Base-by-base conservation (phyloP, 1,140 invertebrate genomes). In the Ephestia elutella region DNA sequence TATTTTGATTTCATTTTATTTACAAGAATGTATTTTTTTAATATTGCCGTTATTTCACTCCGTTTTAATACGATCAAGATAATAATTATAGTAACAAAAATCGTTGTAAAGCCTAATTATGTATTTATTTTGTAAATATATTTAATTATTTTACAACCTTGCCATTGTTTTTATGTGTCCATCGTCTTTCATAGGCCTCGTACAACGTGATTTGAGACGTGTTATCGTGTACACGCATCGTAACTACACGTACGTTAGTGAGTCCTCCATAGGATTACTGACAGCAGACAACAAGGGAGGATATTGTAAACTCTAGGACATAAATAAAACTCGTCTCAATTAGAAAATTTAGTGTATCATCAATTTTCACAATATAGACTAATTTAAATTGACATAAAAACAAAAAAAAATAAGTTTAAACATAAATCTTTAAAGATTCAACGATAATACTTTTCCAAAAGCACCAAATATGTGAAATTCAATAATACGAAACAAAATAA, bases 301-400 rank as follows among this genome's bases (percentile, higher is more conserved):
- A n/a, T n/a, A n/a, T n/a, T n/a, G n/a, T n/a, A n/a, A 54, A 18
- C 19, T 10, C 11, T 25, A 21, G 54, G 30, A 18, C 2, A 48
- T 25, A 68, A 84, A 79, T 81, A 71, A 86, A 82, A 82, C 74
- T 58, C 63, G 28, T 62, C 49, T 66, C 62, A 73, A 81, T 79
- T 85, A 81, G 70, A 83, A 85, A 86, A 83, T 81, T 87, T 83
- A 82, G 82, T 86, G 71, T 75, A 75, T 80, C 70, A 70, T 76
- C 75, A 80, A 77, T 78, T 80, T 81, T 78, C 66, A 83, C 76
- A 86, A 81, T 78, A 78, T 75, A 81, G 70, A 64, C 63, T 67
- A 63, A 56, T 59, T 72, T 65, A 68, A 66, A 59, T 65, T 75
- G 65, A 68, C 56, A 71, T 63, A 71, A 73, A 75, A 73, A 68